A percentile compares a stretch with the other conserved stretches of the same genome.
Evolutionary conservation across 2,888 invertebrate species (phyloP).

Genomic region (Phymatocera aterrima): DNA sequence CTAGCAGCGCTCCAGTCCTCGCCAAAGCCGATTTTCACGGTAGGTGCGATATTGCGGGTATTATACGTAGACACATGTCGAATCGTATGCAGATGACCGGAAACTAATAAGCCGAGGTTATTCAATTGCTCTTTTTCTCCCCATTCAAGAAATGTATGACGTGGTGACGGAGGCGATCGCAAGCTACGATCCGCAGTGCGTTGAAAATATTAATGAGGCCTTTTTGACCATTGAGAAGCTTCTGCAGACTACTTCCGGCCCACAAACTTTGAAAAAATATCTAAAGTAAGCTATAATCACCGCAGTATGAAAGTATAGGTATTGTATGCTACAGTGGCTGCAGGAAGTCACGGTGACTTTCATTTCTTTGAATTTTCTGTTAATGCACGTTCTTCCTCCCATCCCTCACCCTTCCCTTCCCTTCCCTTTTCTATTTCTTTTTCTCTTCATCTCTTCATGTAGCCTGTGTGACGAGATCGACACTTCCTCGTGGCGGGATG

Average conservation of each 20-base stretch:
- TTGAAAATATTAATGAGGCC: constrained; percentile 71
- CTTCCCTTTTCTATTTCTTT: no score
- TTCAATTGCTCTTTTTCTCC: no score
- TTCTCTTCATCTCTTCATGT: no score
- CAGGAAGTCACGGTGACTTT: no score
- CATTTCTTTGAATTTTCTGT: background rate
- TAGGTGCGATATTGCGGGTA: no score
- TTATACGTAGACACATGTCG: background rate
- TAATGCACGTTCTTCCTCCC: no score
- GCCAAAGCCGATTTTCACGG: constrained; percentile 79
- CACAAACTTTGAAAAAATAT: constrained; percentile 69
- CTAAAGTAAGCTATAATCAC: constrained; percentile 75
- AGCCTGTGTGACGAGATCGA: constrained; percentile 69
- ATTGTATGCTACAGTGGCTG: no score
- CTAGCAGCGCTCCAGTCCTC: constrained; percentile 79
- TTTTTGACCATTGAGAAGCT: constrained; percentile 69
- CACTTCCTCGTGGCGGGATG: constrained; percentile 56
- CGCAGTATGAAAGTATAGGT: no score
- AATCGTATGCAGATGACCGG: background rate
- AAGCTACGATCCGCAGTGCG: constrained; percentile 74
- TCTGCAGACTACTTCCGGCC: constrained; percentile 66
- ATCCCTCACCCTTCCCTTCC: no score
- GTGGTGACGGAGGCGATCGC: constrained; percentile 75
- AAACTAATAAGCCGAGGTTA: background rate
- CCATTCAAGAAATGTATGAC: constrained; percentile 77